Evolutionary conservation across 1,140 invertebrate genomes (phyloP).

Genomic region (Rhyzopertha dominica): DNA sequence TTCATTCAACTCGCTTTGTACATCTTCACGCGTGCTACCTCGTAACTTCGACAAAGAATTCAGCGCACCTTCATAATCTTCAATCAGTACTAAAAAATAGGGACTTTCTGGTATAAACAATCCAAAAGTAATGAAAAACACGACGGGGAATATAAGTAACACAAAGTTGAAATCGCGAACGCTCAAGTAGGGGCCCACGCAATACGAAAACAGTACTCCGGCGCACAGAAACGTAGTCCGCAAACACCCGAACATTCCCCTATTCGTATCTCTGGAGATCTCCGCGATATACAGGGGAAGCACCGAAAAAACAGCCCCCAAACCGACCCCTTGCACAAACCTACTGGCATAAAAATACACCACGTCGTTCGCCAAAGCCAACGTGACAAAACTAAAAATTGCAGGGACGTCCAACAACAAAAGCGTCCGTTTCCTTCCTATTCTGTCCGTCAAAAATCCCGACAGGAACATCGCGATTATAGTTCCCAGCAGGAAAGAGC

Average conservation of each 20-base stretch:
- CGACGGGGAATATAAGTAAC: constrained; percentile 44
- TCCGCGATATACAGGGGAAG: constrained; percentile 51
- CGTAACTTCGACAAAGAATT: constrained; percentile 23
- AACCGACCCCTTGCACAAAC: constrained; percentile 44
- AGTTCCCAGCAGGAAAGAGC: constrained; percentile 71
- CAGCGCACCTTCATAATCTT: constrained; percentile 15
- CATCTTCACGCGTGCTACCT: too few species aligned
- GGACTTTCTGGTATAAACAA: constrained; percentile 68
- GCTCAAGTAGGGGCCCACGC: constrained; percentile 53
- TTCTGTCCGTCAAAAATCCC: constrained; percentile 59
- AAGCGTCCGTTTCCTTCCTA: constrained; percentile 48
- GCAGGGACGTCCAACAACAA: constrained; percentile 41
- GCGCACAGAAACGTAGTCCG: constrained; percentile 22
- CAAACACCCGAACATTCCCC: constrained; percentile 22
- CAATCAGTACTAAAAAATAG: constrained; percentile 39
- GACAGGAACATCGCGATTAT: constrained; percentile 61
- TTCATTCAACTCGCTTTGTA: too few species aligned
- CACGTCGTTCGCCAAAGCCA: constrained; percentile 41
- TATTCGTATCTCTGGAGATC: constrained; percentile 41
- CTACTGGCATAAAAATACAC: constrained; percentile 41
- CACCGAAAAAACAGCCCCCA: constrained; percentile 47
- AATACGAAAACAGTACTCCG: constrained; percentile 45
- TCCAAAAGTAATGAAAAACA: constrained; percentile 52
- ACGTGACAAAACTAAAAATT: constrained; percentile 42
- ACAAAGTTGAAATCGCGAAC: constrained; percentile 52